Evolutionary conservation across 2,113 vertebrate genomes (phyloP), one percentile per base, ranked within the genome.

Genomic region (Mobula birostris): DNA sequence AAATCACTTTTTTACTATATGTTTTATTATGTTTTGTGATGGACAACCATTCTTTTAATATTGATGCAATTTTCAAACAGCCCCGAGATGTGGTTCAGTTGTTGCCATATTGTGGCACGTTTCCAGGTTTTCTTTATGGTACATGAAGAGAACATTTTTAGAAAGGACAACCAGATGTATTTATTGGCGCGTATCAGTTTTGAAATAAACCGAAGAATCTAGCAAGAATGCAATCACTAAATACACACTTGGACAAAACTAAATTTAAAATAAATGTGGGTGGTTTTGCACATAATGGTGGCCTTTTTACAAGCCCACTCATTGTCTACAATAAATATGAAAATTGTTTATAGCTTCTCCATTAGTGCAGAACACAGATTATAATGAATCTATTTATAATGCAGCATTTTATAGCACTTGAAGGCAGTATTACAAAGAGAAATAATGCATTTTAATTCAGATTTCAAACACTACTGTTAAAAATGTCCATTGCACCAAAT

Each of bases 331-430:
- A 68, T 66, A 32, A 48, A 68, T 32, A 32, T n/a, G 61, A 90
- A 68, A 90, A 32, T 66, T n/a, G 85, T 14, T 90, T n/a, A 3
- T 66, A n/a, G 85, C 29, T 90, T 14, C 85, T 17, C 14, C 7
- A 68, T 68, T 68, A 90, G 63, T 36, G n/a, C 61, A 88, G 85
- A 66, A 66, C 58, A 32, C n/a, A 68, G 61, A 15, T 32, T 90
- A 63, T 90, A 90, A 90, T 66, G 27, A 90, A 66, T 5, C 61
- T 90, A 90, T 90, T 90, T 90, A 90, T 88, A 88, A 88, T 66
- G 61, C 85, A 90, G 15, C 32, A 58, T 66, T 90, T 68, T 66
- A 66, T 90, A 6, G 85, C n/a, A 63, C 85, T n/a, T 36, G 32
- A 63, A 66, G 61, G 61, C 85, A 90, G 61, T n/a, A 15, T 66